Evolutionary conservation across 2,113 vertebrate species (phyloP).

Genomic region (cat (Felis catus)): F.catus_Fca126_mat1.0 CM031415.1:62931501-62932000

Average conservation of each 20-base stretch:
- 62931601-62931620: neutral
- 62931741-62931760: neutral
- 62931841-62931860: neutral
- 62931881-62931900: neutral
- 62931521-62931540: too few relatives aligned
- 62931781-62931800: neutral
- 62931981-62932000: neutral
- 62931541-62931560: too few relatives aligned
- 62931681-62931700: too few relatives aligned
- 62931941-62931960: neutral
- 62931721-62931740: too few relatives aligned
- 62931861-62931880: neutral
- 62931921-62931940: neutral
- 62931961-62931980: neutral
- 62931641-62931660: slow-evolving; percentile 45
- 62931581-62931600: neutral
- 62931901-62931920: neutral
- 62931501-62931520: too few relatives aligned
- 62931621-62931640: neutral
- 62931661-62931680: too few relatives aligned
- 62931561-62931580: too few relatives aligned
- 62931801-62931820: neutral
- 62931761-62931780: neutral
- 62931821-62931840: neutral
- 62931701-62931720: too few relatives aligned